Evolutionary conservation across 2,113 vertebrate species (phyloP).

Genomic region (Pimephales promelas): DNA sequence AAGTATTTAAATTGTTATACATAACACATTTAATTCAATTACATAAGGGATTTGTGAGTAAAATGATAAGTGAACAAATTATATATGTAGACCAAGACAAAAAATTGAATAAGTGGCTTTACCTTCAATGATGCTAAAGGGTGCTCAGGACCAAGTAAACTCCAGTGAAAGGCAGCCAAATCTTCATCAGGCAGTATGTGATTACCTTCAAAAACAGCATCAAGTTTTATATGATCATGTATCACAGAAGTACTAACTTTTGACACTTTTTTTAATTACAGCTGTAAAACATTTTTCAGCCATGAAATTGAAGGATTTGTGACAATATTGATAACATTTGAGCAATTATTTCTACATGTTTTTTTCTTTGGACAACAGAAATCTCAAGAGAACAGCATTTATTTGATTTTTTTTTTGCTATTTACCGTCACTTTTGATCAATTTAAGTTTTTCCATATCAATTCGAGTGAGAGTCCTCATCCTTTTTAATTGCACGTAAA

Average conservation of each 20-base stretch:
- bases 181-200: conserved; percentile 98
- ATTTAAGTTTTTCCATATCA: no score
- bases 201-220: conserved; percentile 81
- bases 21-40: neutral
- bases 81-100: neutral
- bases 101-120: conserved; percentile 50
- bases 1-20: neutral
- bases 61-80: neutral
- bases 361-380: neutral
- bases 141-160: conserved; percentile 95
- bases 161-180: conserved; percentile 98
- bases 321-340: neutral
- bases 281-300: neutral
- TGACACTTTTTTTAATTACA: neutral
- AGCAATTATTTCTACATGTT: neutral
- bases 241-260: neutral
- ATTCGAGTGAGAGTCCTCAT: no score
- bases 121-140: conserved; percentile 96
- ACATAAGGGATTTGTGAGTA: neutral
- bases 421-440: no score
- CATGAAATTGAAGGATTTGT: neutral
- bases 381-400: neutral
- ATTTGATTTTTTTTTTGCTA: no score
- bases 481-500: no score
- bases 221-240: conserved; percentile 46